phyloP scores from a whole-genome alignment of 2,113 vertebrate genomes.

The Ochotona curzoniae region DNA sequence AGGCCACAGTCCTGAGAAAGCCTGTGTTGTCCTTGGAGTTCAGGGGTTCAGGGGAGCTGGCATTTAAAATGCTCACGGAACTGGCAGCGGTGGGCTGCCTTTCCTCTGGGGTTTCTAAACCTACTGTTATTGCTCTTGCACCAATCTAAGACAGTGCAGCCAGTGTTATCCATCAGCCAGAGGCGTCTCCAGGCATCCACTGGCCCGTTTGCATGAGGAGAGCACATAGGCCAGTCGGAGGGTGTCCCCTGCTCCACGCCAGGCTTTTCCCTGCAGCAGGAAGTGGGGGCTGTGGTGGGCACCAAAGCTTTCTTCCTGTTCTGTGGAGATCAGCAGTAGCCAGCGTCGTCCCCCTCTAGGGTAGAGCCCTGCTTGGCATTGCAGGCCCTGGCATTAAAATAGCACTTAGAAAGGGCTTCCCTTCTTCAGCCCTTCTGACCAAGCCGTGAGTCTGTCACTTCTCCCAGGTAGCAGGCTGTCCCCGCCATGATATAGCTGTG shows the following conservation, averaged over 20 bases:
- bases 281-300: neutral
- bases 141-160: neutral
- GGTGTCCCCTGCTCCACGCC: neutral
- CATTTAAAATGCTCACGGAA: neutral
- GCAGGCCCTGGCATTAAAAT: too few species aligned
- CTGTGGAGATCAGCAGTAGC: neutral
- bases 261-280: neutral
- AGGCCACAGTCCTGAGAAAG: too few species aligned
- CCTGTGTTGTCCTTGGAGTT: neutral
- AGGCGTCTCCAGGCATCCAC: neutral
- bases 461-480: too few species aligned
- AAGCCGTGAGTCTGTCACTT: too few species aligned
- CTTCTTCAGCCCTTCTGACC: too few species aligned
- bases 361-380: neutral
- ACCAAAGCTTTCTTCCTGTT: neutral
- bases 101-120: neutral
- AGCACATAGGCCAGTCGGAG: neutral
- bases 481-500: too few species aligned
- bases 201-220: neutral
- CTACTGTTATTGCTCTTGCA: neutral
- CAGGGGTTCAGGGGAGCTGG: neutral
- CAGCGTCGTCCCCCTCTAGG: neutral
- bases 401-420: too few species aligned
- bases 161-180: neutral
- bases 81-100: neutral